Conservation (phyloP, 2,113 vertebrate species). For the Baryphthengus martii region DNA sequence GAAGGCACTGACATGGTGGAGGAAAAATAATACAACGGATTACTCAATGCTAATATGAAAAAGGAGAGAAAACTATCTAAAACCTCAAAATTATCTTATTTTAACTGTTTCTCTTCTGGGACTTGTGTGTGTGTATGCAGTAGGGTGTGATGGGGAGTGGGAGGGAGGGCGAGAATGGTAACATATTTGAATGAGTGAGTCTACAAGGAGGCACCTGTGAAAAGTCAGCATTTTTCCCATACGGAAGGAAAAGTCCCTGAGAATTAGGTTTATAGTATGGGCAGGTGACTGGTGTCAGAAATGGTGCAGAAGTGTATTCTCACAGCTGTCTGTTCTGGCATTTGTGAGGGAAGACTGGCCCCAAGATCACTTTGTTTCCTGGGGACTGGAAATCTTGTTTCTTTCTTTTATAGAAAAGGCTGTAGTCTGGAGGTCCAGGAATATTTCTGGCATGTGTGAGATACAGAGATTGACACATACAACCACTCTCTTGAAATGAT, state of each 20-base stretch:
- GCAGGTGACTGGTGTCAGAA: not conserved
- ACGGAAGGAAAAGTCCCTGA: not conserved
- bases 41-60: not conserved
- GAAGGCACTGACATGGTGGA: not conserved
- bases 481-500: not conserved
- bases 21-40: not conserved
- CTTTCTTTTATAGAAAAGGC: not conserved
- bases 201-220: not conserved
- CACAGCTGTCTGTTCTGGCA: not conserved
- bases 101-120: not conserved
- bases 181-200: not conserved
- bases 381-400: not conserved
- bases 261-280: not conserved
- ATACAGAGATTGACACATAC: not conserved
- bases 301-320: not conserved
- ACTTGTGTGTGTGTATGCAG: accelerated
- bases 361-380: not conserved
- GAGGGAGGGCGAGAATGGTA: not conserved
- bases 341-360: not conserved
- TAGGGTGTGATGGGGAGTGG: not conserved
- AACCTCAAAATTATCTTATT: not conserved
- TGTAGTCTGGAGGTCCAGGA: not conserved
- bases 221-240: not conserved
- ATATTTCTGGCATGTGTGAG: not conserved
- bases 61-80: not conserved